A percentile compares a stretch with the other conserved stretches of the same genome.
Conservation (phyloP, 2,113 vertebrate genomes). For the Calidris pygmaea region DNA sequence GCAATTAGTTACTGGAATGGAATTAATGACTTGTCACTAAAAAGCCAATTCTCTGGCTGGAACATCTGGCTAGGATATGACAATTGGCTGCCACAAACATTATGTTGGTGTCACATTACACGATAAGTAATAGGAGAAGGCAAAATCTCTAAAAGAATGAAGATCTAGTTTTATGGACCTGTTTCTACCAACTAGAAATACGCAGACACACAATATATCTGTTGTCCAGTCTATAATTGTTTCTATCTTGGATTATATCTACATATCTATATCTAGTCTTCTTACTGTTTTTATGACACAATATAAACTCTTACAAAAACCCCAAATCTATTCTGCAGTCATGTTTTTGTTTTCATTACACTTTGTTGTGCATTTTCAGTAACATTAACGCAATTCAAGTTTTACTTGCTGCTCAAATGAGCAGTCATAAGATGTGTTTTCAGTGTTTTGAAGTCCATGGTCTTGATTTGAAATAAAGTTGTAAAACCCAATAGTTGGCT, state of each 20-base stretch:
- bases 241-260: background rate
- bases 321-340: background rate
- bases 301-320: background rate
- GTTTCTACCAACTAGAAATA: background rate
- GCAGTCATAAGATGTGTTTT: background rate
- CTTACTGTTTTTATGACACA: background rate
- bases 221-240: background rate
- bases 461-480: background rate
- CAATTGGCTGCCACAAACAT: background rate
- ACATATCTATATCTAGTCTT: background rate
- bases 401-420: background rate
- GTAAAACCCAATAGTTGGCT: background rate
- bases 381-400: background rate
- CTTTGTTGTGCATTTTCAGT: background rate
- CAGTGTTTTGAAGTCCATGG: background rate
- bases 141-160: background rate
- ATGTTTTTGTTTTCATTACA: background rate
- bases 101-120: background rate
- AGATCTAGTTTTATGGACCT: background rate
- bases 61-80: background rate
- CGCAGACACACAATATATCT: background rate
- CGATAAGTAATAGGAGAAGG: background rate
- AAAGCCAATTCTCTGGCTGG: background rate
- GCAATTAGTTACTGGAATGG: background rate
- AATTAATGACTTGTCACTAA: constrained; percentile 42